A percentile compares a stretch with the other conserved stretches of the same genome.
These are phyloP conservation scores for Leptobrachium leishanense DNA, from an alignment of 2,113 vertebrate species.

Conservation along the genomic window DNA sequence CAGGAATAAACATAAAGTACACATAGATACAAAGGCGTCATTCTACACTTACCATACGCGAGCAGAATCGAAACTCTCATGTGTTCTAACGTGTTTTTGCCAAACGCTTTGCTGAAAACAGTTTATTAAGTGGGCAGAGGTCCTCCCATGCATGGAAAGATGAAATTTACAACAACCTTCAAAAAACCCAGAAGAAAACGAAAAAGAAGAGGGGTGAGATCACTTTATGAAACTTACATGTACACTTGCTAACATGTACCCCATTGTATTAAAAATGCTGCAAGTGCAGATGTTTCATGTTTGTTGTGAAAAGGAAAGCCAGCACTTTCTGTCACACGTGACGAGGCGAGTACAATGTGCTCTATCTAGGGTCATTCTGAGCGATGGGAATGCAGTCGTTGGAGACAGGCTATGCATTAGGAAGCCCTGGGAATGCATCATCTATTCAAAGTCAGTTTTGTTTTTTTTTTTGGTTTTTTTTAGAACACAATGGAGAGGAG, in stretches of 20 bases:
- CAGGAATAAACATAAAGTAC: neutral
- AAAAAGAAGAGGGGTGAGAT: neutral
- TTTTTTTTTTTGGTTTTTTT: neutral
- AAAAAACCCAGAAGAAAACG: neutral
- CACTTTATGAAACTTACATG: neutral
- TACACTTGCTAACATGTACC: neutral
- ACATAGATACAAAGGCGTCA: neutral
- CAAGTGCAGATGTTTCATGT: slow-evolving; percentile 33
- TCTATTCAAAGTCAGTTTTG: neutral
- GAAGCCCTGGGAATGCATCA: neutral
- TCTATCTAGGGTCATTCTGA: slow-evolving; percentile 39
- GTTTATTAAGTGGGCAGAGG: slow-evolving; percentile 27
- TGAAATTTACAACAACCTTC: slow-evolving; percentile 4
- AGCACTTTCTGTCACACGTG: slow-evolving; percentile 46
- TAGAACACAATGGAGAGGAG: slow-evolving; percentile 15
- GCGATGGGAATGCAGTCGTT: neutral
- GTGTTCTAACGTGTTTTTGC: neutral
- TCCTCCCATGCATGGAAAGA: slow-evolving; percentile 27
- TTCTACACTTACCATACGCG: slow-evolving; percentile 35
- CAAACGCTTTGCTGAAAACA: slow-evolving; percentile 11
- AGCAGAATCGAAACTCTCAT: slow-evolving; percentile 27
- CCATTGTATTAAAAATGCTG: slow-evolving; percentile 22
- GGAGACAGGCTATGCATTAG: slow-evolving; percentile 20
- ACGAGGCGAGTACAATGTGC: neutral
- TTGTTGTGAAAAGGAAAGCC: slow-evolving; percentile 43